Evolutionary conservation across 1,140 invertebrate species (phyloP).

Genomic region (Pteromalus puparum): DNA sequence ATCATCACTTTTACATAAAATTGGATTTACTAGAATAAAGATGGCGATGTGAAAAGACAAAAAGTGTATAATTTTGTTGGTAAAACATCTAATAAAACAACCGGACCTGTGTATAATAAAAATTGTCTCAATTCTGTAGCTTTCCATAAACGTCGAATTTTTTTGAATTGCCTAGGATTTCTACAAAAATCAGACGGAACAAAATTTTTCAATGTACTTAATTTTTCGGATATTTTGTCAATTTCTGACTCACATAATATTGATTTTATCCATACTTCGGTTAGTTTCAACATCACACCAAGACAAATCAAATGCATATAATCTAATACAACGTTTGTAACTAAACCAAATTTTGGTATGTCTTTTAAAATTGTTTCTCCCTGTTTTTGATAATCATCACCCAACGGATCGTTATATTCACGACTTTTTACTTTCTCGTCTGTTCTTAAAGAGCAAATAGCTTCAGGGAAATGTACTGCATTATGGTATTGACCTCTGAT

Average conservation of each 20-base stretch:
- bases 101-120: conserved; percentile 69
- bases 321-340: background rate
- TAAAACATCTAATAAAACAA: conserved; percentile 63
- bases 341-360: background rate
- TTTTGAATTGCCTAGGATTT: conserved; percentile 61
- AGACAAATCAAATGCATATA: background rate
- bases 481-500: background rate
- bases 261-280: no score
- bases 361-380: conserved; percentile 4
- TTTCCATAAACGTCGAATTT: conserved; percentile 68
- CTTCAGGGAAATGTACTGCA: background rate
- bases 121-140: conserved; percentile 73
- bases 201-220: background rate
- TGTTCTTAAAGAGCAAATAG: background rate
- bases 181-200: conserved; percentile 68
- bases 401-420: background rate
- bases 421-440: background rate
- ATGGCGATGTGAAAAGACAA: conserved; percentile 60
- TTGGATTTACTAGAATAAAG: conserved; percentile 48
- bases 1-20: conserved; percentile 49
- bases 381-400: background rate
- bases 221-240: conserved; percentile 7
- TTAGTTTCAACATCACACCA: no score
- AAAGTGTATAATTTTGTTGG: conserved; percentile 59
- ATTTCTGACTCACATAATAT: no score